These are phyloP conservation scores for Cyanistes caeruleus DNA, from an alignment of 2,113 vertebrate species.

Conservation along the genomic window DNA sequence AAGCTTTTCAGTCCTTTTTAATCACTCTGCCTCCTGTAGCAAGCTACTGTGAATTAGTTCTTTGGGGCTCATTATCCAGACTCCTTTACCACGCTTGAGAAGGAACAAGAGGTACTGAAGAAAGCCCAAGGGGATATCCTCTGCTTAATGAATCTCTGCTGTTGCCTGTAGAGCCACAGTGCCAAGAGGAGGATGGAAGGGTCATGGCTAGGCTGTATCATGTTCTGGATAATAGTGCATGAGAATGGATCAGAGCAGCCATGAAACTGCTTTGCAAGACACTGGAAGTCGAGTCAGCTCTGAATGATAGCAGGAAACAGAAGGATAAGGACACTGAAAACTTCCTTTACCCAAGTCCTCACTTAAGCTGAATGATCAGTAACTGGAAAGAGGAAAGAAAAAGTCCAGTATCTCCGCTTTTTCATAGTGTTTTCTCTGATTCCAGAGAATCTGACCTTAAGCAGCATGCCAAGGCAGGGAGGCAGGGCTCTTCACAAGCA, in stretches of 20 bases:
- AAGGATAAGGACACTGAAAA: neutral
- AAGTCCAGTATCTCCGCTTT: neutral
- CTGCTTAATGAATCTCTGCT: neutral
- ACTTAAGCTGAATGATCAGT: neutral
- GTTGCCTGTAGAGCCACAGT: neutral
- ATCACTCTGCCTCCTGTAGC: neutral
- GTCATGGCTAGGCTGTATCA: neutral
- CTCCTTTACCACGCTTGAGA: neutral
- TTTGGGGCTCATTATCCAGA: neutral
- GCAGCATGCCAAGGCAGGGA: neutral
- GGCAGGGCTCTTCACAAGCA: neutral
- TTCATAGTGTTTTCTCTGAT: neutral
- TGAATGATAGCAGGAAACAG: neutral
- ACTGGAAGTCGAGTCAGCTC: neutral
- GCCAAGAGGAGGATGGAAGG: neutral
- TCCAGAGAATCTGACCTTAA: neutral
- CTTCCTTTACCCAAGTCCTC: neutral
- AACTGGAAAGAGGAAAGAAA: neutral
- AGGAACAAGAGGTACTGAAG: constrained; percentile 7
- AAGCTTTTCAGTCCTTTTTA: constrained; percentile 33
- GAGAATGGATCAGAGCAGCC: neutral
- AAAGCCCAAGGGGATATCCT: neutral
- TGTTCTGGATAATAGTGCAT: neutral
- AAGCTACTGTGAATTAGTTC: constrained; percentile 7
- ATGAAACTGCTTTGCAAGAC: neutral